Evolutionary conservation across 2,113 vertebrate genomes (phyloP), one percentile per base, ranked within the genome.

Genomic region (Mobula hypostoma): DNA sequence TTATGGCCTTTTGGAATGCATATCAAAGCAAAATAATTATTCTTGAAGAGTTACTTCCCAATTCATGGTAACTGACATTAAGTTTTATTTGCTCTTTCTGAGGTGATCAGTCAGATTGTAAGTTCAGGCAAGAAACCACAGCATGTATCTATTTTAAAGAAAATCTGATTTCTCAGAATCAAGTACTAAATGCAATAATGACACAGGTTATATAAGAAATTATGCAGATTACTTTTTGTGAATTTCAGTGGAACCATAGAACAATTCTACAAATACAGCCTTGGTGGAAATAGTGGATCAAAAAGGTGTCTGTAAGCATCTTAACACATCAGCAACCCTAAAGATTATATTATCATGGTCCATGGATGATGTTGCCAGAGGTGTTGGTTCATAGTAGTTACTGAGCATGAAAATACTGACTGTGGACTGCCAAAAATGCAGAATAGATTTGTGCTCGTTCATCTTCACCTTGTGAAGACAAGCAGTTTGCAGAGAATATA

Each of bases 51-150:
- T 72, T 92, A 92, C 36, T 48, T 92, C 36, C 40, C 66, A 40
- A 92, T 32, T 48, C n/a, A 40, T 32, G 19, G n/a, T 72, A 66
- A 92, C 72, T 40, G 32, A 92, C 24, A 66, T 40, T 24, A 17
- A 40, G n/a, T 36, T 17, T 72, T 68, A 72, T 72, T 40, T n/a
- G 66, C 90, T 66, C 27, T 88, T 29, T 92, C 90, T 40, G 66
- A 72, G 63, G 15, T 40, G 90, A 92, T 48, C 40, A 91, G 88
- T 24, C 88, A 91, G 88, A 91, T 36, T 70, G 32, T 92, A 40
- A 92, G 15, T 72, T 92, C 66, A 66, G 85, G 29, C 29, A 88
- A 32, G 80, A 15, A 32, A 88, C 58, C 66, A 7, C 29, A 63
- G 83, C 12, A 6, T 63, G 3, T 15, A n/a, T 14, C n/a, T 87